phyloP scores from a whole-genome alignment of 2,797 vertebrate species.

The Protosalanx chinensis region DNA sequence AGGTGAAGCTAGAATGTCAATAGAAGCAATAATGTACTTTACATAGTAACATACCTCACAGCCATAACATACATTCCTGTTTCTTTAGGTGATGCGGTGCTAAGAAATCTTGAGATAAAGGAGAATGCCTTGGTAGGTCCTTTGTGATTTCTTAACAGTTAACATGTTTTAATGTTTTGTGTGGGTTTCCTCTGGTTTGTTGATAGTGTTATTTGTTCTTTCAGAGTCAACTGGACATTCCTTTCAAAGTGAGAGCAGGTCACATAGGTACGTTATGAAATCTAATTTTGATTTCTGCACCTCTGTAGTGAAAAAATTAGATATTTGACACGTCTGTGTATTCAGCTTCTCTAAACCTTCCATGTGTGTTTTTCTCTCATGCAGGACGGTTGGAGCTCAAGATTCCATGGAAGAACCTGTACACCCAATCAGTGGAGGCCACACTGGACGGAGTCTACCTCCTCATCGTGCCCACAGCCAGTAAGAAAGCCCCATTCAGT shows the following conservation, averaged over 20 bases:
- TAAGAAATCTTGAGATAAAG: slow-evolving; percentile 95
- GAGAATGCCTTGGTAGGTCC: slow-evolving; percentile 96
- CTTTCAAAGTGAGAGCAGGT: slow-evolving; percentile 95
- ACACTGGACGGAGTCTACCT: slow-evolving; percentile 91
- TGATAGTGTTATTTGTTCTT: slow-evolving; percentile 27
- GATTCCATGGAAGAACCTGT: slow-evolving; percentile 98
- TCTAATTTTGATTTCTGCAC: not conserved
- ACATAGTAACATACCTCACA: too few species aligned
- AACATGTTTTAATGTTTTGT: not conserved
- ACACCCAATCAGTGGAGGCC: slow-evolving; percentile 95
- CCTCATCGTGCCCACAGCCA: slow-evolving; percentile 94
- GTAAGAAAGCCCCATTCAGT: slow-evolving; percentile 73
- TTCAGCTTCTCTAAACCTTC: not conserved
- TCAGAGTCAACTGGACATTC: slow-evolving; percentile 95
- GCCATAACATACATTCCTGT: slow-evolving; percentile 11
- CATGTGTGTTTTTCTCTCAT: not conserved
- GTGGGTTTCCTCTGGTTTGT: not conserved
- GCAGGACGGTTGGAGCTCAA: slow-evolving; percentile 87
- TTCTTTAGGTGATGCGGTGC: slow-evolving; percentile 82
- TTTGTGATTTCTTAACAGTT: not conserved
- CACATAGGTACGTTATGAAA: slow-evolving; percentile 84
- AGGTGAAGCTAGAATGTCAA: not conserved
- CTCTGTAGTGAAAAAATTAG: not conserved
- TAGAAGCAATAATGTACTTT: too few species aligned
- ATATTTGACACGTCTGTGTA: not conserved